These are phyloP conservation scores for Panzeria rudis DNA, from an alignment of 2,888 invertebrate genomes.

Conservation along the genomic window DNA sequence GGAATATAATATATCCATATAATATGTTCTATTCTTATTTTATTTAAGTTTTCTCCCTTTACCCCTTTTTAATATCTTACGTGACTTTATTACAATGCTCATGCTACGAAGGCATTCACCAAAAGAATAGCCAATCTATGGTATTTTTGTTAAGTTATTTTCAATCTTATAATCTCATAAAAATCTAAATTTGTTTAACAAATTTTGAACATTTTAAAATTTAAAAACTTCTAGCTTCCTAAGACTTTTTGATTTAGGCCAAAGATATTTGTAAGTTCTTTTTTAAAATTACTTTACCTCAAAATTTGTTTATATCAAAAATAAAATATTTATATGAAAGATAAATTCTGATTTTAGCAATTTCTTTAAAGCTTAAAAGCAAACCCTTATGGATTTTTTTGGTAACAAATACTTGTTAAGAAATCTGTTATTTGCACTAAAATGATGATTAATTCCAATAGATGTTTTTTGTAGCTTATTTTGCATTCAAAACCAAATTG, in stretches of 20 bases:
- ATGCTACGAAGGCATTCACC: background rate
- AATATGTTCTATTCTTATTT: background rate
- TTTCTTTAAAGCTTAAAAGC: background rate
- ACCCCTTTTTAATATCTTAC: background rate
- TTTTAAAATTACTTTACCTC: too few species aligned
- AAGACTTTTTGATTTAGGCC: too few species aligned
- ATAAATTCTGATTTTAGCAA: too few species aligned
- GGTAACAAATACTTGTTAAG: background rate
- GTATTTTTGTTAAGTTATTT: too few species aligned
- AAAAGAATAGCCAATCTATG: too few species aligned
- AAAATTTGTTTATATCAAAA: too few species aligned
- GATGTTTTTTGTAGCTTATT: background rate
- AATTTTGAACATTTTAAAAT: background rate
- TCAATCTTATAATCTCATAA: too few species aligned
- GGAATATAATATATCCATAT: background rate
- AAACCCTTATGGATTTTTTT: background rate
- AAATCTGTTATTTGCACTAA: background rate
- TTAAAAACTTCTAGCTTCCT: background rate
- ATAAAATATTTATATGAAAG: too few species aligned
- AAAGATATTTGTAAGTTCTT: too few species aligned
- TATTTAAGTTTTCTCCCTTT: background rate
- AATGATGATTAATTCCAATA: background rate
- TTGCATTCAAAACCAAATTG: background rate
- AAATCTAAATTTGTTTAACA: too few species aligned
- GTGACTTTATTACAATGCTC: background rate